Evolutionary conservation across 2,113 vertebrate species (phyloP), one percentile per base, ranked within the genome.

Genomic region (Anser cygnoides): DNA sequence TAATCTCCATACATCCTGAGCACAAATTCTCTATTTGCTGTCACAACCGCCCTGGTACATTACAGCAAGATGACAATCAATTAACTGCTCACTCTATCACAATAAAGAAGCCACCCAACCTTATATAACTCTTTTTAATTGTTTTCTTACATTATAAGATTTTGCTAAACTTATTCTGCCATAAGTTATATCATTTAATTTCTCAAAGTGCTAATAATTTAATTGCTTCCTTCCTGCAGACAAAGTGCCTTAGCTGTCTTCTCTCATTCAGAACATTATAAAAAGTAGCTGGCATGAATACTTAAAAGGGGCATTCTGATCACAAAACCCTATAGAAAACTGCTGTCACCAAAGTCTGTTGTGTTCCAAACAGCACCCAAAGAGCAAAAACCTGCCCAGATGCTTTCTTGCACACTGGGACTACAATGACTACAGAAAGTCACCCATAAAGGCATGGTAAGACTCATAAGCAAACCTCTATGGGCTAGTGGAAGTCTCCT

Each of bases 101-200:
- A 97, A 98, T 98, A 98, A 98, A 98, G 95, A 93, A 97, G 93
- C n/a, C 92, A 91, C 97, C 95, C 96, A 96, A 87, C 95, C 96
- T 96, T 97, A 97, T 97, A 98, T 98, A 98, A 98, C 92, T 98
- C 98, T 98, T 98, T 98, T 98, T 98, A 98, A 98, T 98, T 98
- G 97, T 98, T 98, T 98, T 98, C 97, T 97, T 94, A 97, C 97
- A 98, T 98, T 98, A 98, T 90, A 97, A 96, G 94, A 57, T 96
- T 97, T 96, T 97, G 84, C 97, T 97, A 98, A 98, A 98, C 97
- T 98, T 97, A 94, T 85, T 97, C 95, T 66, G 80, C 97, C 97
- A 96, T 98, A 98, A 98, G 96, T 98, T 98, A 98, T 96, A 81
- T 96, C 80, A 80, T 98, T 98, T 97, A 98, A 98, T 98, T 98